phyloP scores from a whole-genome alignment of 2,113 vertebrate species.

The Gallinago media region DNA sequence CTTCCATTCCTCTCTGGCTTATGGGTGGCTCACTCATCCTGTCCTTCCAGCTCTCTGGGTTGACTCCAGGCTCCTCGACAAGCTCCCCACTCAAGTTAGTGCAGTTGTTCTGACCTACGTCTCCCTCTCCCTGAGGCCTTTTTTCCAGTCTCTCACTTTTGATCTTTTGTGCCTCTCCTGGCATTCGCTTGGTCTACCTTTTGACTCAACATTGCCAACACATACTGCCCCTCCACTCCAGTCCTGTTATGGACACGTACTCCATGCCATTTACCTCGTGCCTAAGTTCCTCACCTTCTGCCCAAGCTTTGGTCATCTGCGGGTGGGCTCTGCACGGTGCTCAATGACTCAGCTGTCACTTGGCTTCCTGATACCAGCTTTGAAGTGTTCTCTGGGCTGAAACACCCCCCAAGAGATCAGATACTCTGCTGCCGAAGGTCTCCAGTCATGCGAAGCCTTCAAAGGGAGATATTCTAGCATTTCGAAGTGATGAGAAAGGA shows the following conservation, averaged over 20 bases:
- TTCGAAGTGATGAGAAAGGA: not conserved
- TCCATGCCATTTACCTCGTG: not conserved
- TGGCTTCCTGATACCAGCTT: not conserved
- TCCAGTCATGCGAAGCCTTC: not conserved
- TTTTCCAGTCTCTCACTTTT: not conserved
- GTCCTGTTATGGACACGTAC: not conserved
- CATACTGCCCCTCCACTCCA: not conserved
- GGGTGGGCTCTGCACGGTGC: not conserved
- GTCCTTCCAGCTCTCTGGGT: not conserved
- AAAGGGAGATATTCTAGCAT: not conserved
- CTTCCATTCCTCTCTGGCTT: not conserved
- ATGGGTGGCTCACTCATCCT: not conserved
- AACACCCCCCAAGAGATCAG: not conserved
- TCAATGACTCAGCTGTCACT: not conserved
- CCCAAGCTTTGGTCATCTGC: not conserved
- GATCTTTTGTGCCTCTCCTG: not conserved
- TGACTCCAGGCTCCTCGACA: accelerated
- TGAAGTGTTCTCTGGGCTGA: not conserved
- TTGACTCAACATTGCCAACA: not conserved
- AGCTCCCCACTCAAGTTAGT: not conserved
- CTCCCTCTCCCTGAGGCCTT: not conserved
- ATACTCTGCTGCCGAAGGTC: not conserved
- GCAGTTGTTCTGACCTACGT: not conserved
- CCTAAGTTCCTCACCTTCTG: not conserved
- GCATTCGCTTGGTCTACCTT: not conserved